Conservation (phyloP, 2,888 invertebrate species). For the Rhagophthalmus giganteus region DNA sequence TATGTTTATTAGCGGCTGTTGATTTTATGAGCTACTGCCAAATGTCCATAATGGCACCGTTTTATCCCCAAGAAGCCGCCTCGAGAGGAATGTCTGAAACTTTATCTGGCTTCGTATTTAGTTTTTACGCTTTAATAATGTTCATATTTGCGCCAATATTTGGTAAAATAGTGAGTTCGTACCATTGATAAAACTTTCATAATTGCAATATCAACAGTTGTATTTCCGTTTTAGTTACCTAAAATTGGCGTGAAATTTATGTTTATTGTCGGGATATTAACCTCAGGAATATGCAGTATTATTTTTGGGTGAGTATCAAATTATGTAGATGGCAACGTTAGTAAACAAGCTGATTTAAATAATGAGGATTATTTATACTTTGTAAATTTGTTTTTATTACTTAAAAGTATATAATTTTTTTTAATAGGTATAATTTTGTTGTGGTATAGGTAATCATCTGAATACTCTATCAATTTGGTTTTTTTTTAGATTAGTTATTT, state of each 20-base stretch:
- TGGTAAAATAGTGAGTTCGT: constrained; percentile 71
- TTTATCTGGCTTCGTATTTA: constrained; percentile 73
- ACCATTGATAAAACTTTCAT: no score
- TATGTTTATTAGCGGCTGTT: constrained; percentile 66
- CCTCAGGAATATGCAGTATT: constrained; percentile 71
- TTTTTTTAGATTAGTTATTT: no score
- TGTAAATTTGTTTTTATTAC: no score
- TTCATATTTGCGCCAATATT: constrained; percentile 73
- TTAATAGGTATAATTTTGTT: neutral
- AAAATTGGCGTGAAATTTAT: constrained; percentile 70
- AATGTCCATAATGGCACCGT: constrained; percentile 79
- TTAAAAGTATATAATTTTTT: no score
- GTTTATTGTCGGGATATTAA: constrained; percentile 69
- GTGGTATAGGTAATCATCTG: neutral
- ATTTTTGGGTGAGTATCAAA: constrained; percentile 67
- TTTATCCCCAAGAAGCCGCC: constrained; percentile 74
- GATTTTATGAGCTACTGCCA: constrained; percentile 76
- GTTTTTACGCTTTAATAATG: constrained; percentile 74
- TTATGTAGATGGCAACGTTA: no score
- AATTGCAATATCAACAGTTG: neutral
- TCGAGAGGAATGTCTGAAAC: constrained; percentile 71
- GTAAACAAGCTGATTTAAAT: no score
- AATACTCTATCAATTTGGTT: no score
- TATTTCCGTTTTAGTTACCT: constrained; percentile 62
- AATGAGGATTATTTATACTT: no score